Base-by-base conservation (phyloP, 2,888 invertebrate genomes). In the Metopia argyrocephala region DNA sequence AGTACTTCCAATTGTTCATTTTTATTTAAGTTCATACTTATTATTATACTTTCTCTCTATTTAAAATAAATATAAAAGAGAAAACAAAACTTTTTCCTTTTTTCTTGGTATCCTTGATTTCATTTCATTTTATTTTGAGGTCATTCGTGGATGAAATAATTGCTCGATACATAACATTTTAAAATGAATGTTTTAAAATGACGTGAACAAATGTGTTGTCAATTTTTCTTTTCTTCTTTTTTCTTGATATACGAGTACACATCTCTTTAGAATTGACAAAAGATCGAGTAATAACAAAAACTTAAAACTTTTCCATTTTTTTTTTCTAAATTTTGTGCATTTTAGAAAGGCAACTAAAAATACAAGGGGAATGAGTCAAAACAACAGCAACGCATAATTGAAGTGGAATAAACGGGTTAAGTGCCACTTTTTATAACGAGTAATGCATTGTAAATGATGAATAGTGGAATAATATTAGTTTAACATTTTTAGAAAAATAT, bases 141-240 rank as follows among this genome's bases (percentile, higher is more conserved):
- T 69, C 69, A 69, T 54, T 76, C 48, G 54, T 56, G 54, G 48
- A 56, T 62, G 20, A 62, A 69, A 20, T 62, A 69, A 56, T 62
- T 62, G 62, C 69, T 69, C 48, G n/a, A 56, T 38, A 62, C 12
- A 57, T 38, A 46, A 18, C 68, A 48, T 62, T 15, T 48, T 20
- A 62, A 31, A 23, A 54, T 68, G 54, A 62, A 68, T 76, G 20
- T 48, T 56, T 48, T 66, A n/a, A 57, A 59, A 62, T 69, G 59
- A 59, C 61, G 31, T 48, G 27, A 54, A 61, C 52, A 61, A 61
- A 75, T 61, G 57, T 28, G 59, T 57, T 65, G 57, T 65, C 57
- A 66, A 75, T 28, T 20, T 1, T 21, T 23, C 28, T 46, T 15
- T 20, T 18, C 28, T 57, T 57, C 15, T 5, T 0, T 12, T 15